Evolutionary conservation across 2,113 vertebrate species (phyloP), one percentile per base, ranked within the genome.

Genomic region (Lagopus muta): DNA sequence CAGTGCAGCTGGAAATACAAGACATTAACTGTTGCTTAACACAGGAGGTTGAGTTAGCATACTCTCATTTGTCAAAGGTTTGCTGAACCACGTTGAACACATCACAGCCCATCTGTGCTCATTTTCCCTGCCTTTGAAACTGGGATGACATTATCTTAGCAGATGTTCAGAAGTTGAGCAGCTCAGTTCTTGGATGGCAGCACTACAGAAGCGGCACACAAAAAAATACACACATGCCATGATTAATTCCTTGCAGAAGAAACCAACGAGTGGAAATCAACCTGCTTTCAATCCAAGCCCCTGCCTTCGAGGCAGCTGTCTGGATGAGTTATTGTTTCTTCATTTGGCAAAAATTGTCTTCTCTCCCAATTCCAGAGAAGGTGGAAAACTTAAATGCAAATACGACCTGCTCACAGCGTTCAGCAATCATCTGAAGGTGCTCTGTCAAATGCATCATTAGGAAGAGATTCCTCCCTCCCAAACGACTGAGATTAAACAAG

Each of bases 281-380:
- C 73, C 40, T 54, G 90, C 28, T 78, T 62, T 91, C 15, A 58
- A 81, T 93, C 78, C 75, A 89, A 89, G 34, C 13, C 60, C 67
- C 74, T 90, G 93, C 60, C 93, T 75, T 69, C 20, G 2, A 94
- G 71, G 62, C 88, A 70, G 48, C 78, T 86, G 75, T 50, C 71
- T 28, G 30, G 28, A 74, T 65, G 82, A 94, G 6, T 32, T 82
- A 30, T 18, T 70, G 50, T 62, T 60, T 55, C 17, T 30, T 74
- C 70, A 22, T 84, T 45, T 40, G 58, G 64, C 15, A 47, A 34
- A 74, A 73, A 13, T 2, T 15, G 64, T 45, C 5, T 0, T n/a
- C 19, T 48, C 79, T 38, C 20, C 75, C 88, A 73, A 47, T 54
- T 66, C 65, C 40, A 36, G 34, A 69, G 21, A 66, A 40, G 3